phyloP scores from a whole-genome alignment of 2,888 invertebrate species.

The Rotaria sp. region DNA sequence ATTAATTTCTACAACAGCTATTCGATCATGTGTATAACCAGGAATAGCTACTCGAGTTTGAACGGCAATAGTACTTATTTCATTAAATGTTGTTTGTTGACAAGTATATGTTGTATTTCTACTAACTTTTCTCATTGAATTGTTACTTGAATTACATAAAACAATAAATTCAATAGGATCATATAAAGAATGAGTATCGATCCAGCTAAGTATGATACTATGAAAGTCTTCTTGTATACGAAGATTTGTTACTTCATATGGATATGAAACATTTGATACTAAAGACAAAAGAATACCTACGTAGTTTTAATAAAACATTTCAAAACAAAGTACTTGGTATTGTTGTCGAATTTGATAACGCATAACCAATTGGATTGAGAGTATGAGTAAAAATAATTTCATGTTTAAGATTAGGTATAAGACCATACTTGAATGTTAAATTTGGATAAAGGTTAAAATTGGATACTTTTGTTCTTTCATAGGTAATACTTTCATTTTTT shows the following conservation, averaged over 20 bases:
- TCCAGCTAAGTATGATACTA: neutral
- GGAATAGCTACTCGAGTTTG: neutral
- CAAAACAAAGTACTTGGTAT: neutral
- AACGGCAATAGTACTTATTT: neutral
- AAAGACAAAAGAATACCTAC: neutral
- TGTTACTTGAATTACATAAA: neutral
- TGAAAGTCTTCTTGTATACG: neutral
- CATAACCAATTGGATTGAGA: neutral
- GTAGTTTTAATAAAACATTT: neutral
- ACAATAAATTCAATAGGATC: neutral
- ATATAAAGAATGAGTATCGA: neutral
- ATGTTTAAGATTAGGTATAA: neutral
- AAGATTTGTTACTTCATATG: neutral
- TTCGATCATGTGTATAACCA: neutral
- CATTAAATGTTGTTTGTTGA: neutral
- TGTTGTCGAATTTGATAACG: neutral
- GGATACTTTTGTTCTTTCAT: neutral
- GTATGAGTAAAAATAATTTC: neutral
- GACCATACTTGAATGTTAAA: neutral
- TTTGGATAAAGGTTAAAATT: neutral
- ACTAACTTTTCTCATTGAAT: neutral
- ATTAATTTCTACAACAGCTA: neutral
- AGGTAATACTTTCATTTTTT: neutral
- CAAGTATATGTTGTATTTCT: neutral
- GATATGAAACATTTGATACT: neutral